phyloP scores from a whole-genome alignment of 2,113 vertebrate species.

The Larimichthys polyactis region DNA sequence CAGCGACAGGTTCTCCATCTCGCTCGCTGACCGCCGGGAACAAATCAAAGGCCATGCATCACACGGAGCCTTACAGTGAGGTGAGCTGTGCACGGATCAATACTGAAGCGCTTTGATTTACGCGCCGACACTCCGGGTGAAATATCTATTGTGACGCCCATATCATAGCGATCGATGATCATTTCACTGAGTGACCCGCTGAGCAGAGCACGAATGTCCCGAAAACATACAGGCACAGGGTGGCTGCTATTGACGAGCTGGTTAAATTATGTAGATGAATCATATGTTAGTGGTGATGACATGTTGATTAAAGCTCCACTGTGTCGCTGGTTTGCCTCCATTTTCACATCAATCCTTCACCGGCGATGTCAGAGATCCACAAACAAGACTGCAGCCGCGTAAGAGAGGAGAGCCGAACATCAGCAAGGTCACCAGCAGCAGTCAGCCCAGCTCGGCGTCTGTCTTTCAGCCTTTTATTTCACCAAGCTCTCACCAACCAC shows the following conservation, averaged over 20 bases:
- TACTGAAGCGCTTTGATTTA: conserved; percentile 62
- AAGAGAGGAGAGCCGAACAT: too few relatives aligned
- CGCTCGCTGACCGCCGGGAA: neutral
- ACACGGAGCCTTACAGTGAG: neutral
- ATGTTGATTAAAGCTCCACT: neutral
- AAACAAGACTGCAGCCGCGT: neutral
- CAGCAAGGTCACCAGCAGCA: too few relatives aligned
- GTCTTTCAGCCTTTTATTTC: too few relatives aligned
- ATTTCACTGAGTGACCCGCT: conserved; percentile 27
- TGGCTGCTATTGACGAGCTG: neutral
- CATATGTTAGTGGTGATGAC: neutral
- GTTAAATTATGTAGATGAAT: neutral
- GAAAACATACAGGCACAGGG: neutral
- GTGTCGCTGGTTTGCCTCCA: neutral
- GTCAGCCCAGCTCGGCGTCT: too few relatives aligned
- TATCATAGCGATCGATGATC: conserved; percentile 44
- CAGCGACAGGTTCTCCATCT: conserved; percentile 19
- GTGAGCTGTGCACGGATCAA: conserved; percentile 18
- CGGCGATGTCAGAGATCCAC: neutral
- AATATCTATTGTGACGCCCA: conserved; percentile 35
- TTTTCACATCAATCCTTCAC: neutral
- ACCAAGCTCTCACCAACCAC: too few relatives aligned
- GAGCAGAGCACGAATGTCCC: neutral
- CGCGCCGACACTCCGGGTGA: conserved; percentile 16
- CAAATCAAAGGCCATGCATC: conserved; percentile 53